Conservation (phyloP, 2,888 invertebrate genomes). For the Rugalucina vietnamica region DNA sequence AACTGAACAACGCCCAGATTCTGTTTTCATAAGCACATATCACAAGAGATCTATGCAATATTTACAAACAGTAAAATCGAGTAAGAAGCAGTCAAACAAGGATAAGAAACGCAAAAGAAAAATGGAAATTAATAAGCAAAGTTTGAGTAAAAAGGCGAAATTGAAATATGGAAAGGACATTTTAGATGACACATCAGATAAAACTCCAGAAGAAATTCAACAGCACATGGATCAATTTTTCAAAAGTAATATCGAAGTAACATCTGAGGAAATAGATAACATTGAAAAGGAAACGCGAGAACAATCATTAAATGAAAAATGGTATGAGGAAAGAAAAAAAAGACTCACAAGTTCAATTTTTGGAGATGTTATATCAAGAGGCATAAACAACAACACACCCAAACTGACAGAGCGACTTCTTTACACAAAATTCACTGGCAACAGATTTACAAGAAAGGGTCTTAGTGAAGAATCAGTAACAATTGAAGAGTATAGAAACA, state of each 20-base stretch:
- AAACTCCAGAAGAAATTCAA: neutral
- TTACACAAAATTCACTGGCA: neutral
- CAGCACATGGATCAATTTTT: neutral
- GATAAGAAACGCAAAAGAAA: neutral
- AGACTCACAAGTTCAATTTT: slow-evolving; percentile 20
- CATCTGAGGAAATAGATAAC: neutral
- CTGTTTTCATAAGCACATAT: slow-evolving; percentile 7
- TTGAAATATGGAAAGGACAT: neutral
- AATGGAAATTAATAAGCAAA: neutral
- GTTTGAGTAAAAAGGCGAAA: neutral
- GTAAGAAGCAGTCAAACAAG: neutral
- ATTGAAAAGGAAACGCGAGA: slow-evolving; percentile 19
- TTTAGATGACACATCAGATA: slow-evolving; percentile 1
- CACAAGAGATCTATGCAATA: neutral
- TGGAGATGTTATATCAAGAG: slow-evolving; percentile 10
- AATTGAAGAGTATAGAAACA: neutral
- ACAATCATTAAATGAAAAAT: neutral
- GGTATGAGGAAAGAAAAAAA: slow-evolving; percentile 21
- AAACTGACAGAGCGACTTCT: neutral
- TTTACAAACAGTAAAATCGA: neutral
- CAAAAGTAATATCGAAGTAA: neutral
- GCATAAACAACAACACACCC: neutral
- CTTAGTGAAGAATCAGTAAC: slow-evolving; percentile 9
- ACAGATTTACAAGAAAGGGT: neutral
- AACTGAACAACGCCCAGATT: neutral